Percentiles rank a stretch among this genome's conserved stretches.
Evolutionary conservation across 2,888 invertebrate genomes (phyloP).

Genomic region (Drosophila subsilvestris): DNA sequence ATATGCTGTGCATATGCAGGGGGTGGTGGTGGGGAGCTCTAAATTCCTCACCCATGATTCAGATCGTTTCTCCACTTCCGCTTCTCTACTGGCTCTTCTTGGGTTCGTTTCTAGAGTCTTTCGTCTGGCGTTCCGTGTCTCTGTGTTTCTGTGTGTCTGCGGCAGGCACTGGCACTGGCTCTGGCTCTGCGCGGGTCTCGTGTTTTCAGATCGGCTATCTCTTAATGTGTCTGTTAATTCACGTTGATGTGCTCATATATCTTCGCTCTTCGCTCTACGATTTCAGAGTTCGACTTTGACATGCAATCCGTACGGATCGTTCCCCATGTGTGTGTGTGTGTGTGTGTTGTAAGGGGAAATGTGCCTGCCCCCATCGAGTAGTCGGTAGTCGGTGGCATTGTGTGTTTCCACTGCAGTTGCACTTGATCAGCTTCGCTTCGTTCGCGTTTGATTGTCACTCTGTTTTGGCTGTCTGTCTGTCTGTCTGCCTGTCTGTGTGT

Average conservation of each 20-base stretch:
- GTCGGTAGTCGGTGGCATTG: conserved; percentile 3
- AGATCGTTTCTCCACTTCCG: conserved; percentile 63
- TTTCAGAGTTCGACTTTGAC: conserved; percentile 69
- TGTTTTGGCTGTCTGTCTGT: conserved; percentile 40
- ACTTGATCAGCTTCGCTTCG: conserved; percentile 39
- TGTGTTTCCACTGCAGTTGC: conserved; percentile 27
- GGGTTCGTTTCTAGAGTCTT: conserved; percentile 75
- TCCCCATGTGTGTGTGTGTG: conserved; percentile 12
- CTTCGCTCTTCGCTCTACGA: conserved; percentile 69
- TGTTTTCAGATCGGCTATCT: conserved; percentile 73
- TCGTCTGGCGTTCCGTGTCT: conserved; percentile 33
- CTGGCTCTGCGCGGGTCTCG: conserved; percentile 50
- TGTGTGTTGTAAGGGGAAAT: conserved; percentile 11
- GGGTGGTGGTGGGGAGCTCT: background rate
- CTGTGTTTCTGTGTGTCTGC: background rate
- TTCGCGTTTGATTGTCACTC: conserved; percentile 1
- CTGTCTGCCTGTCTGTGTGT: background rate
- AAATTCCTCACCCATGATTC: conserved; percentile 66
- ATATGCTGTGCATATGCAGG: conserved; percentile 57
- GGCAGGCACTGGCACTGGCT: conserved; percentile 4
- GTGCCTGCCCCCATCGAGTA: conserved; percentile 2
- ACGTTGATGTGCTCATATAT: conserved; percentile 79
- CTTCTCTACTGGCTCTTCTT: conserved; percentile 46
- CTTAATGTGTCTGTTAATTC: conserved; percentile 79
- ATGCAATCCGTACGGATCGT: conserved; percentile 46